Conservation (phyloP, 2,113 vertebrate species). For the Scophthalmus maximus region DNA sequence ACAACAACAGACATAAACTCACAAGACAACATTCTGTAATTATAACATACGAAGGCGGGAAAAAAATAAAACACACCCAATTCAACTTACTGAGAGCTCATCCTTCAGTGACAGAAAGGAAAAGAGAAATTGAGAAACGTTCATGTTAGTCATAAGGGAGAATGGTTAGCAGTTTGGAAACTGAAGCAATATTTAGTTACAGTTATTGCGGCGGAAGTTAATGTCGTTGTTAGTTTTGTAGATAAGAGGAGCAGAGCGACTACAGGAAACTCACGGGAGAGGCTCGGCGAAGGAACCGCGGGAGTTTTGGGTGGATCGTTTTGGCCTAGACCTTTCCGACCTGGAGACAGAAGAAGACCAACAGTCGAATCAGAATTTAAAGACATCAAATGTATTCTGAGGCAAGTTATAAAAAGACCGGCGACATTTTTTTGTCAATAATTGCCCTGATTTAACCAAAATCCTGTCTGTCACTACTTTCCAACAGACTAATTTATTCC, state of each 20-base stretch:
- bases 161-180: constrained; percentile 19
- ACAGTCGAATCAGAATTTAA: neutral
- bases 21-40: constrained; percentile 22
- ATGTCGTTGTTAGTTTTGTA: constrained; percentile 55
- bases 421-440: neutral
- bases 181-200: constrained; percentile 2
- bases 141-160: constrained; percentile 66
- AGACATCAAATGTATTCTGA: neutral
- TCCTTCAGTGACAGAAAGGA: constrained; percentile 73
- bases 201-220: neutral
- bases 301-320: constrained; percentile 78
- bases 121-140: constrained; percentile 66
- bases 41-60: constrained; percentile 20
- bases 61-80: constrained; percentile 3
- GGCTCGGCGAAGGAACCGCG: constrained; percentile 78
- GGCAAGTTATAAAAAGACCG: neutral
- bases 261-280: constrained; percentile 78
- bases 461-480: neutral
- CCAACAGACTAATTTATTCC: neutral
- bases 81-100: constrained; percentile 79
- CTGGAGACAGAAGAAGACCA: constrained; percentile 51
- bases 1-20: constrained; percentile 2
- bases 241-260: neutral
- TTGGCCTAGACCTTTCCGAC: constrained; percentile 67
- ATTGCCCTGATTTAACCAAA: neutral